Base-by-base conservation (phyloP, 2,888 invertebrate genomes). In the Drosophila sordidapex region DNA sequence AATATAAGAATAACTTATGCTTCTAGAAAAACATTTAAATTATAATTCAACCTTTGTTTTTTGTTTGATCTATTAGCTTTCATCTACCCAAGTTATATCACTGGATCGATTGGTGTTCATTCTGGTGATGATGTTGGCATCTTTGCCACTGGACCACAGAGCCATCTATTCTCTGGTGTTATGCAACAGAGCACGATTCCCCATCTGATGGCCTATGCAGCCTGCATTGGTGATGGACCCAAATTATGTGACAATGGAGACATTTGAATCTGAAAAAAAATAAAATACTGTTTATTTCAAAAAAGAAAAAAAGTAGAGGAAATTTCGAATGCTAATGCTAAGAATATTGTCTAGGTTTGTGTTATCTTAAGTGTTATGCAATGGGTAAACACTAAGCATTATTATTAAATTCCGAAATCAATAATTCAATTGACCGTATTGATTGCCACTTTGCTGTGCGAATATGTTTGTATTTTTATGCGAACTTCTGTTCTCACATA, bases 111-210 rank as follows among this genome's bases (percentile, higher is more conserved):
- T 94, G 60, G 59, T 83, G 0, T 93, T 94, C 96, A 96, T 81
- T 96, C 96, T 0, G 96, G 96, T 0, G 97, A 97, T 73, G 97
- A 97, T 89, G 97, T 97, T 1, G 95, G 95, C 0, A 94, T 97
- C 0, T 97, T 95, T 92, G 97, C 97, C 0, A 93, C 93, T 2
- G 97, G 96, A 27, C 97, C 97, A 1, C 96, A 96, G 95, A 94
- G 96, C 0, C 97, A 97, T 89, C 94, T 97, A 0, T 96, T 97
- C 90, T 94, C 95, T 0, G 97, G 97, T 1, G 95, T 95, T 49
- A 95, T 96, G 86, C 96, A 97, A 82, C 96, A 97, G 92, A 95
- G 95, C 90, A 95, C 94, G 85, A 95, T 97, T 59, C 96, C 97
- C 0, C 95, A 97, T 79, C 94, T 96, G 7, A 94, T 96, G 88